Conservation (phyloP, 2,888 invertebrate genomes). For the Criorhina ranunculi region DNA sequence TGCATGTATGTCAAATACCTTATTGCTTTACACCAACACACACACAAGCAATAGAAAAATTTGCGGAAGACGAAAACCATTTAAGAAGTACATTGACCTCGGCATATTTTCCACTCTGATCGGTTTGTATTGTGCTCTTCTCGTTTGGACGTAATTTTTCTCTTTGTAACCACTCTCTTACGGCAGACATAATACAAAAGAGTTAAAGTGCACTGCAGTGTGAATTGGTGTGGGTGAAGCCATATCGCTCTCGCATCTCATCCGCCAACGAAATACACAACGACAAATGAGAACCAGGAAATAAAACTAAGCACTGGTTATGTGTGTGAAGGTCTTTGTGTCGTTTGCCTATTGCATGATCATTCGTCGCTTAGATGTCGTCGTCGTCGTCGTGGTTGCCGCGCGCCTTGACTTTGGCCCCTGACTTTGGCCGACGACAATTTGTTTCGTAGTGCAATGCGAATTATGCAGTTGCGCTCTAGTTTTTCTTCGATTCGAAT, state of each 20-base stretch:
- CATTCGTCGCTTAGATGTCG: slow-evolving; percentile 50
- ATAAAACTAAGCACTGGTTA: slow-evolving; percentile 61
- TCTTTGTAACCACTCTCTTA: slow-evolving; percentile 17
- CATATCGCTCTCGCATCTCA: slow-evolving; percentile 15
- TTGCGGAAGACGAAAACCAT: slow-evolving; percentile 75
- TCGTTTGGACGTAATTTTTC: not conserved
- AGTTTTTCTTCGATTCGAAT: slow-evolving; percentile 34
- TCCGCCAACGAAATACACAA: slow-evolving; percentile 7
- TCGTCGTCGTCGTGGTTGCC: slow-evolving; percentile 28
- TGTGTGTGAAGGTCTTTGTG: slow-evolving; percentile 76
- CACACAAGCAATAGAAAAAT: slow-evolving; percentile 55
- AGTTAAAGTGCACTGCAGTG: slow-evolving; percentile 28
- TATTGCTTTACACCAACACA: slow-evolving; percentile 57
- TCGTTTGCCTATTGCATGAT: slow-evolving; percentile 75
- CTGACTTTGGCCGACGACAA: slow-evolving; percentile 72
- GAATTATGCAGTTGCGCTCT: slow-evolving; percentile 75
- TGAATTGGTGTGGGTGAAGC: slow-evolving; percentile 21
- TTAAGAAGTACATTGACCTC: slow-evolving; percentile 73
- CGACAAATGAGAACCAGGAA: slow-evolving; percentile 64
- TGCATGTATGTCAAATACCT: slow-evolving; percentile 75
- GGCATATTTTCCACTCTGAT: slow-evolving; percentile 73
- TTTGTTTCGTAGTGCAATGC: slow-evolving; percentile 36
- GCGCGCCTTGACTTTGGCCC: slow-evolving; percentile 74
- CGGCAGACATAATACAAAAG: not conserved
- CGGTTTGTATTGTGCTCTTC: slow-evolving; percentile 37